phyloP scores from a whole-genome alignment of 1,140 invertebrate species.

The Manduca sexta region DNA sequence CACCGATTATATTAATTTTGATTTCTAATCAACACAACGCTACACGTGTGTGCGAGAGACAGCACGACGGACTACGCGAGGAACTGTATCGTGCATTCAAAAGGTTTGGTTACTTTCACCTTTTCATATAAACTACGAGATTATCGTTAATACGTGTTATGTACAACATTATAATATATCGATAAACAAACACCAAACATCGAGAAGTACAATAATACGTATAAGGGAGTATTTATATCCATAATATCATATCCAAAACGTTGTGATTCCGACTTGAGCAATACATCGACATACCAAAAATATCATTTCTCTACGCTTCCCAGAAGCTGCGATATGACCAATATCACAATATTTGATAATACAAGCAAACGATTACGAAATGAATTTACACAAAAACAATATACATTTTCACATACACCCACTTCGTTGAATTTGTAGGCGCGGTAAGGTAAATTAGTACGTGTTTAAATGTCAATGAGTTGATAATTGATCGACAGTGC shows the following conservation, averaged over 20 bases:
- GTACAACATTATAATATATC: slow-evolving; percentile 45
- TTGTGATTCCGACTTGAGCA: slow-evolving; percentile 49
- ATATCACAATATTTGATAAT: slow-evolving; percentile 44
- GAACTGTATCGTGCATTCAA: slow-evolving; percentile 70
- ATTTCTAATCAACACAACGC: slow-evolving; percentile 23
- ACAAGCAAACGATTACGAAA: slow-evolving; percentile 1
- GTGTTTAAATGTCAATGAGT: neutral
- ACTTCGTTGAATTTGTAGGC: slow-evolving; percentile 3
- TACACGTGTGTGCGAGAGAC: slow-evolving; percentile 41
- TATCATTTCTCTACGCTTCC: slow-evolving; percentile 49
- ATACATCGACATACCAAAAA: slow-evolving; percentile 62
- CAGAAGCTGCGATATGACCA: slow-evolving; percentile 58
- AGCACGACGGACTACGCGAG: slow-evolving; percentile 66
- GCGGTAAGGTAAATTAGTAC: neutral
- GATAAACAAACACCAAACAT: slow-evolving; percentile 36
- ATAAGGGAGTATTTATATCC: slow-evolving; percentile 8
- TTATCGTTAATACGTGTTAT: slow-evolving; percentile 43
- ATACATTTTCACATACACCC: neutral
- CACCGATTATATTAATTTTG: slow-evolving; percentile 17
- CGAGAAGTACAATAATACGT: slow-evolving; percentile 23
- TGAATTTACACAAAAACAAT: neutral
- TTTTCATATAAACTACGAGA: slow-evolving; percentile 25
- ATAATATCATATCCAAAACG: neutral
- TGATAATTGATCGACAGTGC: slow-evolving; percentile 13
- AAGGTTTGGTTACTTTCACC: slow-evolving; percentile 34